Evolutionary conservation across 2,888 invertebrate species (phyloP), one percentile per base, ranked within the genome.

Genomic region (Anaspis maculata): DNA sequence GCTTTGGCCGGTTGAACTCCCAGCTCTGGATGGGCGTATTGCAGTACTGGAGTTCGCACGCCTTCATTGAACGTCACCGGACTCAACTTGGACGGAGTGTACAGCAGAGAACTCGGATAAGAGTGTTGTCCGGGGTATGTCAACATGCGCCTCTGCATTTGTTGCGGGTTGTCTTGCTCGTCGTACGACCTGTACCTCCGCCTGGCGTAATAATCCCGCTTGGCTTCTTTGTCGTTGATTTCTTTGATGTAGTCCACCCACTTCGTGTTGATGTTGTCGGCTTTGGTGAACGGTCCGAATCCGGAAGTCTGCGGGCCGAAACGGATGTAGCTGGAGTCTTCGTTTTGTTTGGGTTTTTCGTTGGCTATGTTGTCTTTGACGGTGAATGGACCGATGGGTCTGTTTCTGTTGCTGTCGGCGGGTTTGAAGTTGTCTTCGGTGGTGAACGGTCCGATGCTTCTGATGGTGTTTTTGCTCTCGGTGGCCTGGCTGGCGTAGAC

Each of bases 1-100:
- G 70, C 70, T 60, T 79, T 79, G 1, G 83, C 83, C 0, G 83
- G 79, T 56, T 85, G 84, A 0, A 83, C 77, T 9, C 84, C 85
- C 3, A 84, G 62, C 49, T 85, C 85, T 0, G 85, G 85, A 56
- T 85, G 84, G 1, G 84, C 84, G 52, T 85, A 85, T 51, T 84
- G 83, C 1, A 84, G 67, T 2, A 85, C 82, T 0, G 85, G 84
- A 13, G 80, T 77, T 23, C 84, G 67, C 0, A 79, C 78, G 15
- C 81, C 79, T 46, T 83, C 79, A 39, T 78, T 81, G 40, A 83
- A 75, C 4, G 73, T 72, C 1, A 75, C 67, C 10, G 71, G 68
- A 3, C 74, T 72, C 23, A 68, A 57, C 45, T 74, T 74, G 37
- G 73, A 74, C 0, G 79, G 70, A 1, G 76, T 74, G 52, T 83